Evolutionary conservation across 2,797 vertebrate genomes (phyloP).

Genomic region (Myotis planiceps): DNA sequence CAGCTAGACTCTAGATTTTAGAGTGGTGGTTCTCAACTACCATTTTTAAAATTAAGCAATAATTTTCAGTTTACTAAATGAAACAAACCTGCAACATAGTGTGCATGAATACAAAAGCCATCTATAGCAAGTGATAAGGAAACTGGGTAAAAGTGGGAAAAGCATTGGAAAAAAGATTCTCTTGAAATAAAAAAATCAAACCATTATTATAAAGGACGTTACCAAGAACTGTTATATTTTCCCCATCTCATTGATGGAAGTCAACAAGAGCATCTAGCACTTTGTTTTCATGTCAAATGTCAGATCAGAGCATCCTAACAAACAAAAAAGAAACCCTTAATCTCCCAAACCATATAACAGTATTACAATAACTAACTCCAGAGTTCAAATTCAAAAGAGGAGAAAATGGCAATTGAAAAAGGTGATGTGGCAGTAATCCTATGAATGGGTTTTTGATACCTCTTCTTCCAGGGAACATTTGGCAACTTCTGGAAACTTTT

Average conservation of each 20-base stretch:
- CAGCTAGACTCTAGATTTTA: background rate
- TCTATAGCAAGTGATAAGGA: slow-evolving; percentile 87
- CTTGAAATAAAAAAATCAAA: slow-evolving; percentile 85
- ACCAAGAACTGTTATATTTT: slow-evolving; percentile 83
- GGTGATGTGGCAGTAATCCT: slow-evolving; percentile 86
- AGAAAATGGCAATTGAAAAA: slow-evolving; percentile 84
- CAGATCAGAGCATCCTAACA: slow-evolving; percentile 85
- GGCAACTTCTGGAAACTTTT: background rate
- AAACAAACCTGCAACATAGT: slow-evolving; percentile 90
- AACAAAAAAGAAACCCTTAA: slow-evolving; percentile 66
- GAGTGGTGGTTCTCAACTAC: background rate
- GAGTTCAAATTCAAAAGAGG: slow-evolving; percentile 74
- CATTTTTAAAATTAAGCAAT: slow-evolving; percentile 81
- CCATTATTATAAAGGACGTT: slow-evolving; percentile 83
- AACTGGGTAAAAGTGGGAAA: slow-evolving; percentile 82
- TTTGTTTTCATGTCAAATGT: slow-evolving; percentile 83
- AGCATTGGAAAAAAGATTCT: slow-evolving; percentile 83
- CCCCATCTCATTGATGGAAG: slow-evolving; percentile 83
- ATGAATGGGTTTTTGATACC: slow-evolving; percentile 83
- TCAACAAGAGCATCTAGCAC: slow-evolving; percentile 85
- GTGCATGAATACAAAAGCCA: slow-evolving; percentile 89
- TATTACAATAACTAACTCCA: slow-evolving; percentile 51
- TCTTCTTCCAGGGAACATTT: background rate
- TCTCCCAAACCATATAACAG: slow-evolving; percentile 86
- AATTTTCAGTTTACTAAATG: slow-evolving; percentile 90